A percentile compares a stretch with the other conserved stretches of the same genome.
Evolutionary conservation across 2,113 vertebrate species (phyloP).

Genomic region (Oncorhynchus tshawytscha): DNA sequence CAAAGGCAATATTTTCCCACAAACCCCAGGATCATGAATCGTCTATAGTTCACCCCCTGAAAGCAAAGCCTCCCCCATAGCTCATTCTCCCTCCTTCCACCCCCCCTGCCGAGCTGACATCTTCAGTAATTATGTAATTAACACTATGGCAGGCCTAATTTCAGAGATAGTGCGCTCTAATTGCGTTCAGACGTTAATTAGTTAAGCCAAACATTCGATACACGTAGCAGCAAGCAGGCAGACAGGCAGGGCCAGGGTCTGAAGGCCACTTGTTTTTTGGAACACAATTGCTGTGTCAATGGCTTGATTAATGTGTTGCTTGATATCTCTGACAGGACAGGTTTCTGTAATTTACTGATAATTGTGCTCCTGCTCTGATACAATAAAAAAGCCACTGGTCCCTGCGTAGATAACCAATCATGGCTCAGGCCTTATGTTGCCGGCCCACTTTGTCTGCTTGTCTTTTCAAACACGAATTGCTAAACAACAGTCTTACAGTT

Average conservation of each 20-base stretch:
- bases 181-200: constrained; percentile 75
- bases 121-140: constrained; percentile 81
- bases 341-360: constrained; percentile 72
- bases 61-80: constrained; percentile 52
- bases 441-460: constrained; percentile 39
- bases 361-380: constrained; percentile 65
- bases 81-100: constrained; percentile 13
- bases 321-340: constrained; percentile 73
- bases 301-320: constrained; percentile 69
- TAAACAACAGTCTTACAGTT: no score
- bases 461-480: constrained; percentile 18
- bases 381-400: constrained; percentile 61
- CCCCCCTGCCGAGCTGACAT: constrained; percentile 54
- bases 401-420: constrained; percentile 58
- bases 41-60: constrained; percentile 70
- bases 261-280: constrained; percentile 65
- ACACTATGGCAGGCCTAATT: constrained; percentile 75
- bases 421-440: constrained; percentile 36
- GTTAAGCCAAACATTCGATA: constrained; percentile 64
- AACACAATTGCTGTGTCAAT: constrained; percentile 63
- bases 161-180: constrained; percentile 74
- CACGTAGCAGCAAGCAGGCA: constrained; percentile 49
- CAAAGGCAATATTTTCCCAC: constrained; percentile 77
- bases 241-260: constrained; percentile 63
- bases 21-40: constrained; percentile 72